Evolutionary conservation across 2,113 vertebrate genomes (phyloP).

Genomic region (Helogale parvula): DNA sequence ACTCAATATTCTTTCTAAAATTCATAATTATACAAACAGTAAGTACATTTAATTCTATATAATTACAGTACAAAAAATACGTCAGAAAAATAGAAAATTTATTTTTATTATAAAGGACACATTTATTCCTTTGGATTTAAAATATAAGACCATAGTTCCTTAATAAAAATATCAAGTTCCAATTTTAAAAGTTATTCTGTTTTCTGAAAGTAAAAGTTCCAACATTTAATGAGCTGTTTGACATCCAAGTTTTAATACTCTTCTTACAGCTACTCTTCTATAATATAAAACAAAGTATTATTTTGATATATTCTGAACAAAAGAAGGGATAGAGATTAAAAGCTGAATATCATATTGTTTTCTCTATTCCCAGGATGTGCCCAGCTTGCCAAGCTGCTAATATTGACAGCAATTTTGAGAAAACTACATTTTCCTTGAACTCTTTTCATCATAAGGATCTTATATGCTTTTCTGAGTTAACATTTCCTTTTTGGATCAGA

Average conservation of each 20-base stretch:
- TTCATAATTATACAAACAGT: constrained; percentile 66
- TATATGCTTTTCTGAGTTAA: constrained; percentile 14
- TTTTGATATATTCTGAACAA: constrained; percentile 58
- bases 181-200: constrained; percentile 59
- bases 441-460: constrained; percentile 21
- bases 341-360: not conserved
- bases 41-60: constrained; percentile 72
- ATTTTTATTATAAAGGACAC: constrained; percentile 31
- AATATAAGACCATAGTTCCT: not conserved
- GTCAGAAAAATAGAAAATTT: constrained; percentile 63
- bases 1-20: constrained; percentile 68
- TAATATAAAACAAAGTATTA: constrained; percentile 35
- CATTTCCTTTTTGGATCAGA: constrained; percentile 20
- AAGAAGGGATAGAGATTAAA: constrained; percentile 46
- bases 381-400: not conserved
- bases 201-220: constrained; percentile 58
- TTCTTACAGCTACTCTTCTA: constrained; percentile 27
- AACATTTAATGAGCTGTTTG: constrained; percentile 59
- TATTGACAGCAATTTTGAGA: not conserved
- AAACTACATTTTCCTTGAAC: not conserved
- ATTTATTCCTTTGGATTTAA: constrained; percentile 55
- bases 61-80: constrained; percentile 71
- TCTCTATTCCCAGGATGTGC: not conserved
- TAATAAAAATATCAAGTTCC: constrained; percentile 60
- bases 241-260: constrained; percentile 47